A percentile compares a stretch with the other conserved stretches of the same genome.
Evolutionary conservation across 2,888 invertebrate genomes (phyloP).

Genomic region (Plebejus melissa): DNA sequence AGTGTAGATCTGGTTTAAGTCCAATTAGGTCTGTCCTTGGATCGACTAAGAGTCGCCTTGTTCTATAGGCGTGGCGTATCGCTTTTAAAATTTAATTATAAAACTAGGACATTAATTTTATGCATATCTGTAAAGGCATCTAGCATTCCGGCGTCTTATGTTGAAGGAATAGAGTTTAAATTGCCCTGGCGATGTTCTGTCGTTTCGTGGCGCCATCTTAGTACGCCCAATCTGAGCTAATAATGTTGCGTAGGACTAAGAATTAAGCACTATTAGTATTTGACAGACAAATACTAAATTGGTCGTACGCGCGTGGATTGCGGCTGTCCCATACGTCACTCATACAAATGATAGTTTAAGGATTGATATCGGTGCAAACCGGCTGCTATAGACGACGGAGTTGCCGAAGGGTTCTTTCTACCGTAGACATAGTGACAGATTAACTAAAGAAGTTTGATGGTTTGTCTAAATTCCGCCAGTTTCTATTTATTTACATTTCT

Average conservation of each 20-base stretch:
- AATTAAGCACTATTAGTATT: constrained; percentile 7
- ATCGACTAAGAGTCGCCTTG: constrained; percentile 26
- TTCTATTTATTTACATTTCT: too few relatives aligned
- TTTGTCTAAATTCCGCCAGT: too few relatives aligned
- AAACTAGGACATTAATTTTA: constrained; percentile 26
- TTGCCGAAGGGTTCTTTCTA: not conserved
- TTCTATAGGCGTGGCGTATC: constrained; percentile 23
- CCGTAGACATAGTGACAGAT: too few relatives aligned
- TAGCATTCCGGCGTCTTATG: constrained; percentile 28
- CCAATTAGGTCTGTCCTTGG: constrained; percentile 23
- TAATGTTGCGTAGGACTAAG: not conserved
- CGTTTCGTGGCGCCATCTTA: constrained; percentile 62
- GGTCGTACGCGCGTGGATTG: constrained; percentile 56
- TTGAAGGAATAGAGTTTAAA: constrained; percentile 29
- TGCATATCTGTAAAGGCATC: constrained; percentile 17
- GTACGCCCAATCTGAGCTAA: constrained; percentile 20
- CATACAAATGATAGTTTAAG: constrained; percentile 68
- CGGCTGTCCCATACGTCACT: constrained; percentile 49
- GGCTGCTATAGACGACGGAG: not conserved
- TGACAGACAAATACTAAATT: constrained; percentile 14
- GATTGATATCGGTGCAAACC: constrained; percentile 47
- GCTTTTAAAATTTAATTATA: constrained; percentile 27
- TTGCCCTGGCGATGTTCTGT: constrained; percentile 32
- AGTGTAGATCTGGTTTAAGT: constrained; percentile 27
- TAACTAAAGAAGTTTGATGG: too few relatives aligned